These are phyloP conservation scores for Amphiprion ocellaris DNA, from an alignment of 2,113 vertebrate genomes.

Conservation along the genomic window DNA sequence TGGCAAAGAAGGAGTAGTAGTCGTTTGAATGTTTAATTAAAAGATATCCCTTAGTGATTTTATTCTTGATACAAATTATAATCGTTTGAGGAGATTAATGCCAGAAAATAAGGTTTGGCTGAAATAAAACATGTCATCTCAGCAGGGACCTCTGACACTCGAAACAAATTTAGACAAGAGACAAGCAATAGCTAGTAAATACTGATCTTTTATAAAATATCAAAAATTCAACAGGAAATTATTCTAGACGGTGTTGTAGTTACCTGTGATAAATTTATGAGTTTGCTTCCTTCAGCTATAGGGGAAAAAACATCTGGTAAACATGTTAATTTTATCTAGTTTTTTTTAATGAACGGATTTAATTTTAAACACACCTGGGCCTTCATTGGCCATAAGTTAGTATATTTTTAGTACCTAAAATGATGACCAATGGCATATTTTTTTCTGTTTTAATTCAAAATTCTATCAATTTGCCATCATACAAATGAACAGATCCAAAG, in stretches of 20 bases:
- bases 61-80: constrained; percentile 27
- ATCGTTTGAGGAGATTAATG: constrained; percentile 33
- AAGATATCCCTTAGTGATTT: constrained; percentile 29
- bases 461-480: no score
- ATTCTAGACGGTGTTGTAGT: not conserved
- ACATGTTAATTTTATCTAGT: not conserved
- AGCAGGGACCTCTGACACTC: constrained; percentile 33
- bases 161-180: constrained; percentile 24
- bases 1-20: not conserved
- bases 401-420: no score
- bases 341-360: no score
- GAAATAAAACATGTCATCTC: constrained; percentile 42
- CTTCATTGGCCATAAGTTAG: no score
- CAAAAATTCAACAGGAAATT: not conserved
- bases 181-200: not conserved
- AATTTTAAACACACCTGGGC: no score
- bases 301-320: not conserved
- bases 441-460: no score
- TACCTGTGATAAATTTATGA: not conserved
- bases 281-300: not conserved
- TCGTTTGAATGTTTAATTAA: constrained; percentile 47
- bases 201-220: constrained; percentile 9
- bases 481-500: no score
- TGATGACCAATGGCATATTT: no score
- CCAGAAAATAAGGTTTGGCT: constrained; percentile 41